Evolutionary conservation across 2,888 invertebrate species (phyloP).

Genomic region (Trissolcus japonicus): DNA sequence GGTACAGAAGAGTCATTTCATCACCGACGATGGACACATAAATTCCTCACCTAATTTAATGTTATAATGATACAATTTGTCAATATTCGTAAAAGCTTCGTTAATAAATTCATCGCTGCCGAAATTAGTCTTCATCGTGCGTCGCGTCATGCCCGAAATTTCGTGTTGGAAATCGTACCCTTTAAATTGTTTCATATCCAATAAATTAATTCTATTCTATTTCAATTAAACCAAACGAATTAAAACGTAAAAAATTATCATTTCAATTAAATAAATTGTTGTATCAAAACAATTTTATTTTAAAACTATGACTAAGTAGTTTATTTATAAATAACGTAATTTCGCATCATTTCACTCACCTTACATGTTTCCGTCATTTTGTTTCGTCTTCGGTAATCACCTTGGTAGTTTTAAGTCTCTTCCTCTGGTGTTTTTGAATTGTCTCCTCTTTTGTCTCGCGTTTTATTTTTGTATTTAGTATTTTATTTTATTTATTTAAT

Average conservation of each 20-base stretch:
- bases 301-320: too few relatives aligned
- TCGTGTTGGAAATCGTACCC: slow-evolving; percentile 12
- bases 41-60: slow-evolving; percentile 27
- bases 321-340: too few relatives aligned
- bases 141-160: slow-evolving; percentile 10
- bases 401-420: too few relatives aligned
- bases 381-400: too few relatives aligned
- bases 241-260: not conserved
- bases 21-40: slow-evolving; percentile 4
- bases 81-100: slow-evolving; percentile 32
- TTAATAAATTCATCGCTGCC: slow-evolving; percentile 32
- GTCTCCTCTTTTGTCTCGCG: too few relatives aligned
- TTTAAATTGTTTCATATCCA: slow-evolving; percentile 13
- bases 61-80: slow-evolving; percentile 39
- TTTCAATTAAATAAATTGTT: too few relatives aligned
- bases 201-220: slow-evolving; percentile 7
- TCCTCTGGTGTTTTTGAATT: too few relatives aligned
- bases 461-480: too few relatives aligned
- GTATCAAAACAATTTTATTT: too few relatives aligned
- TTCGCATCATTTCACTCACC: too few relatives aligned
- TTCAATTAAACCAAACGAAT: not conserved
- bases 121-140: slow-evolving; percentile 28
- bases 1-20: slow-evolving; percentile 2
- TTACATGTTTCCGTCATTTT: too few relatives aligned
- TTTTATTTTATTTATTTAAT: too few relatives aligned